These are phyloP conservation scores for Rostratula benghalensis DNA, from an alignment of 2,113 vertebrate genomes.

Conservation along the genomic window DNA sequence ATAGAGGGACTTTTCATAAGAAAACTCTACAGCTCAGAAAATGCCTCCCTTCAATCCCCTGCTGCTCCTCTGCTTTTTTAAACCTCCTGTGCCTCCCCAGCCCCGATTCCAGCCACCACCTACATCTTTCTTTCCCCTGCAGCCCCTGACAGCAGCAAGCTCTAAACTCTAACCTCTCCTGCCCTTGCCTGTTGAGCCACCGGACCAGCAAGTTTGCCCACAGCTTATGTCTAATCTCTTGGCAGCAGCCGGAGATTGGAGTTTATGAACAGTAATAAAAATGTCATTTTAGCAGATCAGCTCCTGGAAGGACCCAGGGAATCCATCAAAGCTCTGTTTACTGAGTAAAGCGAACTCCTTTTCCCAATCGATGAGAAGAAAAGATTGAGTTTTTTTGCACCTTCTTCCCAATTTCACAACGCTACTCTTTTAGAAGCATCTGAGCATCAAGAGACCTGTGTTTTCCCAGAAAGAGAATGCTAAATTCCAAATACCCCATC, in stretches of 20 bases:
- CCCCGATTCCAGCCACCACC: neutral
- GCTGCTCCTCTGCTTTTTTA: neutral
- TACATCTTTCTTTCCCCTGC: neutral
- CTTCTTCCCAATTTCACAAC: conserved; percentile 53
- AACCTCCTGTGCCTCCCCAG: neutral
- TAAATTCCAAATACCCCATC: conserved; percentile 21
- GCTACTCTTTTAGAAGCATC: conserved; percentile 35
- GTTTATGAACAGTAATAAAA: conserved; percentile 99
- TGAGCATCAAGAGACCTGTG: conserved; percentile 32
- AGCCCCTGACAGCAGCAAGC: neutral
- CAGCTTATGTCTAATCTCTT: conserved; percentile 96
- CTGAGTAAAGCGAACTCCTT: conserved; percentile 83
- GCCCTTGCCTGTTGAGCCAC: conserved; percentile 72
- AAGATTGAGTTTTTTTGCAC: conserved; percentile 61
- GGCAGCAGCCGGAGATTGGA: conserved; percentile 87
- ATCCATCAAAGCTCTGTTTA: conserved; percentile 92
- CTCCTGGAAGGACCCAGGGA: conserved; percentile 78
- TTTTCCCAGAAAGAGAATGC: conserved; percentile 42
- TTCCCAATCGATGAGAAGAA: conserved; percentile 82
- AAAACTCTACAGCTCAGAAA: conserved; percentile 25
- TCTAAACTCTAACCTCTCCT: conserved; percentile 49
- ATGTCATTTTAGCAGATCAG: conserved; percentile 98
- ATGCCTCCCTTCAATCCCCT: conserved; percentile 4
- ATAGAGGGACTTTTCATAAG: neutral
- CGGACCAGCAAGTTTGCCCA: conserved; percentile 89